Conservation (phyloP, 2,113 vertebrate species). For the Bufo gargarizans region DNA sequence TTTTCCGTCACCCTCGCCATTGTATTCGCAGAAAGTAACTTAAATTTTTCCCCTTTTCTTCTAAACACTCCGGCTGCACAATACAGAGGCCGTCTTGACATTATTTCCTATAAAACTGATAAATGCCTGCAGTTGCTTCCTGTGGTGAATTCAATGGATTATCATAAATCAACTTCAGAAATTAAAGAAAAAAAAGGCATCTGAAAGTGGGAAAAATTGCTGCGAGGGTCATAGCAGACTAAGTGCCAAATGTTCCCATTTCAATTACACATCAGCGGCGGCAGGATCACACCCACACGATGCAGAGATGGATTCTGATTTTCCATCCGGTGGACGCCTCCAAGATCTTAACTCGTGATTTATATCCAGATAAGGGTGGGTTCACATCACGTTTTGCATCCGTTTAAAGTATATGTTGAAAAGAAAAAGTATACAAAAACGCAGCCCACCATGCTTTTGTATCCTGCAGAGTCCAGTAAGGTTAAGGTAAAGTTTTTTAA, state of each 20-base stretch:
- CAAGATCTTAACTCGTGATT: no score
- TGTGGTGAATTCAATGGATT: slow-evolving; percentile 56
- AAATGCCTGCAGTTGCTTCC: slow-evolving; percentile 49
- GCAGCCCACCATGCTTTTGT: no score
- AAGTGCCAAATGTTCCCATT: slow-evolving; percentile 42
- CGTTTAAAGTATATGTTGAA: no score
- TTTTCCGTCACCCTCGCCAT: background rate
- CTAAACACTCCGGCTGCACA: slow-evolving; percentile 4
- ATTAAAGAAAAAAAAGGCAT: slow-evolving; percentile 46
- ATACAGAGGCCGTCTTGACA: slow-evolving; percentile 24
- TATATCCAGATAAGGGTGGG: no score
- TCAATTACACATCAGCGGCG: slow-evolving; percentile 46
- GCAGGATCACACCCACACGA: background rate
- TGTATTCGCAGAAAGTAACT: slow-evolving; percentile 33
- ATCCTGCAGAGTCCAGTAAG: no score
- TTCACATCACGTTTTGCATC: no score
- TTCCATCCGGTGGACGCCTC: background rate
- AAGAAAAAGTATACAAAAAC: no score
- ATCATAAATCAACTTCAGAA: slow-evolving; percentile 55
- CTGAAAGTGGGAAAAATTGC: slow-evolving; percentile 48
- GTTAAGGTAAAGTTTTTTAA: no score
- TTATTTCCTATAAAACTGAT: slow-evolving; percentile 56
- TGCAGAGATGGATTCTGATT: background rate
- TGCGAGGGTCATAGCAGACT: slow-evolving; percentile 43
- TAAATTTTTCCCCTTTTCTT: slow-evolving; percentile 9